Evolutionary conservation across 2,888 invertebrate species (phyloP), one percentile per base, ranked within the genome.

Genomic region (Nezara viridula): DNA sequence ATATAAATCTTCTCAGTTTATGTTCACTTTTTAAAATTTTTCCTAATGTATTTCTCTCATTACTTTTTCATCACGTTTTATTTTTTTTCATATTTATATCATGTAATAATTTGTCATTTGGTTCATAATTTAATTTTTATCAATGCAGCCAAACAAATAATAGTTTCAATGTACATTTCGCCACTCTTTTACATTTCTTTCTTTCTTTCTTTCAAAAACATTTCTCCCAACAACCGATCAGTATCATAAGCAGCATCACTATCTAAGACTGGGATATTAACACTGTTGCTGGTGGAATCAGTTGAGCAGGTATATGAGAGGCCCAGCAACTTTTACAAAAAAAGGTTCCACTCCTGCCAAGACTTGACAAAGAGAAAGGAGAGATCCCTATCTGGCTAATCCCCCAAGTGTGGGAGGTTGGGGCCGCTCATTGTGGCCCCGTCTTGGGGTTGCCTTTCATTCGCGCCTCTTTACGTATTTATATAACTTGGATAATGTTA

Each of bases 381-480:
- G 24, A 81, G 81, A 81, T 81, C 81, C 81, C 81, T 81, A 81
- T 81, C 81, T 81, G 81, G 81, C 81, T 81, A 81, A 81, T 81
- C 81, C 81, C 44, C 81, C 6, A 81, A n/a, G 81, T 81, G 81
- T 81, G 81, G 81, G 81, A 81, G 81, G 40, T 81, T 47, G n/a
- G 44, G 9, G n/a, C 44, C 81, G 81, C 21, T 77, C 77, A 37
- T 21, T 40, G 40, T 21, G 21, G 77, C 10, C 24, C 77, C 44
- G 2, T 40, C 81, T 24, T 44, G n/a, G 81, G 81, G 9, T 14
- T 44, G n/a, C 40, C 44, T 47, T 47, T 24, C 81, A 10, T 47
- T 81, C 81, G 44, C 47, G 44, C 44, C 44, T 81, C 6, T 81
- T 4, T 77, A 9, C 9, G 40, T n/a, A 24, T n/a, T 24, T 81